phyloP scores from a whole-genome alignment of 2,888 invertebrate genomes.

The Eurytoma californica region DNA sequence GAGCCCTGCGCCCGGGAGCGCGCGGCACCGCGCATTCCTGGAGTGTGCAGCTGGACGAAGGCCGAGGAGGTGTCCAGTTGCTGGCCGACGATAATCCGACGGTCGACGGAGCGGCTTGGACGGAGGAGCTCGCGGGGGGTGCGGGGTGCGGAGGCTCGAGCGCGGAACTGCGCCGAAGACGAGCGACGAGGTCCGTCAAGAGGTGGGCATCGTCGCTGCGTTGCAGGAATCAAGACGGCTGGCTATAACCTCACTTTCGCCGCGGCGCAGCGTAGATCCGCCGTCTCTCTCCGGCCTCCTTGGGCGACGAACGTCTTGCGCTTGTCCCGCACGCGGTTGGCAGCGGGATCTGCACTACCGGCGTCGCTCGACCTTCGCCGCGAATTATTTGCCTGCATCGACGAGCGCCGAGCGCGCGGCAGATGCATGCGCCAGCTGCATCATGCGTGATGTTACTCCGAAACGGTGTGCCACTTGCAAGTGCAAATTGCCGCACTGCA shows the following conservation, averaged over 20 bases:
- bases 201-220: not conserved
- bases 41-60: not conserved
- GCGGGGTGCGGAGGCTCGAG: not conserved
- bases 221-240: not conserved
- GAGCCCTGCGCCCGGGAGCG: not conserved
- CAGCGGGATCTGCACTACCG: slow-evolving; percentile 39
- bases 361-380: slow-evolving; percentile 30
- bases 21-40: not conserved
- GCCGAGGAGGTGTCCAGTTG: not conserved
- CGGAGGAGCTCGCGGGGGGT: not conserved
- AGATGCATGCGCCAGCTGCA: not conserved
- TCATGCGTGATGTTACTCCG: not conserved
- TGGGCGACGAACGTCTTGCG: not conserved
- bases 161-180: not conserved
- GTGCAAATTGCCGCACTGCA: not conserved
- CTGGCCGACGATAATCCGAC: not conserved
- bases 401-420: not conserved
- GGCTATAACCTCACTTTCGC: slow-evolving; percentile 26
- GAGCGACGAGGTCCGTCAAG: not conserved
- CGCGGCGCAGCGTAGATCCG: not conserved
- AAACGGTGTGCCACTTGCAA: not conserved
- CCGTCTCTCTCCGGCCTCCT: not conserved
- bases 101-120: not conserved
- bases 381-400: slow-evolving; percentile 3
- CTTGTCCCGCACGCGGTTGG: not conserved